Conservation (phyloP, 2,797 vertebrate genomes). For the Phylloscopus collybita region DNA sequence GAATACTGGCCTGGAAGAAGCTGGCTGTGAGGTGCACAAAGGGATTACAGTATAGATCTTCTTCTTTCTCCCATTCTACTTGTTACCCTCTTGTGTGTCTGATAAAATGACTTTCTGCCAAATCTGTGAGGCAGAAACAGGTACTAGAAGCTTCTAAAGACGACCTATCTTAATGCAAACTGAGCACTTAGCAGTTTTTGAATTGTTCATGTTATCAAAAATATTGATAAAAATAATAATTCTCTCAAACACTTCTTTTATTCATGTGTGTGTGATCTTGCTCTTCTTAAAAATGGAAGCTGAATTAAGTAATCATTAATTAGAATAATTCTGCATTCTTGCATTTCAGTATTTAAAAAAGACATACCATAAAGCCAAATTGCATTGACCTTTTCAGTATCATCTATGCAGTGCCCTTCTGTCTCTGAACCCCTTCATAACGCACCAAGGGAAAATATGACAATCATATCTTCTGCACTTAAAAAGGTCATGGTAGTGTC, state of each 20-base stretch:
- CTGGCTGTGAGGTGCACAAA: not conserved
- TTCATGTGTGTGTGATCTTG: not conserved
- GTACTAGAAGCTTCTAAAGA: not conserved
- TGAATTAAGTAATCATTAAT: slow-evolving; percentile 63
- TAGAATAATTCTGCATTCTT: slow-evolving; percentile 47
- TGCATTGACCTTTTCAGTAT: slow-evolving; percentile 74
- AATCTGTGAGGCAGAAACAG: not conserved
- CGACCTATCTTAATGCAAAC: not conserved
- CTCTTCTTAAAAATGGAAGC: not conserved
- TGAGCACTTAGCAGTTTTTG: not conserved
- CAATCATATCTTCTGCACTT: slow-evolving; percentile 60
- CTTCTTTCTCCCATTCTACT: not conserved
- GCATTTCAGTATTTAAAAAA: slow-evolving; percentile 41
- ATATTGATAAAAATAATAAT: not conserved
- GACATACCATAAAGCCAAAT: slow-evolving; percentile 62
- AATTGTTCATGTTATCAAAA: not conserved
- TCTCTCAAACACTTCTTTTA: not conserved
- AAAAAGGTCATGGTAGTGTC: slow-evolving; percentile 70
- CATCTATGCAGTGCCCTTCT: slow-evolving; percentile 3
- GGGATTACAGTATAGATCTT: not conserved
- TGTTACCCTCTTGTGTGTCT: not conserved
- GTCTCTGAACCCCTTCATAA: slow-evolving; percentile 61
- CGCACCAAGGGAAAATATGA: not conserved
- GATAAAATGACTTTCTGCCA: not conserved
- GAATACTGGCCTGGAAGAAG: not conserved